These are phyloP conservation scores for Siniperca knerii DNA, from an alignment of 2,113 vertebrate genomes.

Conservation along the genomic window DNA sequence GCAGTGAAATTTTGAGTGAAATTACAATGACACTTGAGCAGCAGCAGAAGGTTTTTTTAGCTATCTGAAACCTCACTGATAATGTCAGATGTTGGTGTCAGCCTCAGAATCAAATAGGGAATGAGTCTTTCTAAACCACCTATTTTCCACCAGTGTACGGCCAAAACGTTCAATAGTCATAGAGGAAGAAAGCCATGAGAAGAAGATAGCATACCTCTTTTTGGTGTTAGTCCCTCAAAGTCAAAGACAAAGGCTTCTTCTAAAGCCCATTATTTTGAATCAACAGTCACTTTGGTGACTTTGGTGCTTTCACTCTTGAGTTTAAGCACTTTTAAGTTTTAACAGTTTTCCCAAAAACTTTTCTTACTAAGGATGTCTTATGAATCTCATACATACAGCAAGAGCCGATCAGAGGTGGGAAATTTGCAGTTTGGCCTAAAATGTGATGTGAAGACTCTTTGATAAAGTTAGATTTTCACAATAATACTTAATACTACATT, in stretches of 20 bases:
- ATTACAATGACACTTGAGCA: not conserved
- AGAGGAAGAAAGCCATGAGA: not conserved
- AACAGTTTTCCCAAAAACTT: not conserved
- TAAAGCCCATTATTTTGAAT: not conserved
- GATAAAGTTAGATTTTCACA: not conserved
- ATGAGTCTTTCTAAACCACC: not conserved
- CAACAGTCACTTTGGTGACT: not conserved
- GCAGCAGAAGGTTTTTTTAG: not conserved
- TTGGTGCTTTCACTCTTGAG: not conserved
- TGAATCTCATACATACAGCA: not conserved
- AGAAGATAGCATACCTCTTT: not conserved
- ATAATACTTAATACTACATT: not conserved
- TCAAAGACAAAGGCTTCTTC: not conserved
- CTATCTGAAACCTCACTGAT: not conserved
- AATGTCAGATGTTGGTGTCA: conserved; percentile 5
- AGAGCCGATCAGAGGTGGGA: not conserved
- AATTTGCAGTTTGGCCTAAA: not conserved
- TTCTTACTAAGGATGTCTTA: too few species aligned
- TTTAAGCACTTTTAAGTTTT: not conserved
- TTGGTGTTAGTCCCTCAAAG: not conserved
- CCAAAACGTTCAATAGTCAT: not conserved
- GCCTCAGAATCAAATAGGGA: not conserved
- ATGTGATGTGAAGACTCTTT: not conserved
- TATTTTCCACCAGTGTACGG: conserved; percentile 2
- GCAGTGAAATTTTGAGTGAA: not conserved